Evolutionary conservation across 1,140 invertebrate genomes (phyloP).

Genomic region (Bombus superbus): DNA sequence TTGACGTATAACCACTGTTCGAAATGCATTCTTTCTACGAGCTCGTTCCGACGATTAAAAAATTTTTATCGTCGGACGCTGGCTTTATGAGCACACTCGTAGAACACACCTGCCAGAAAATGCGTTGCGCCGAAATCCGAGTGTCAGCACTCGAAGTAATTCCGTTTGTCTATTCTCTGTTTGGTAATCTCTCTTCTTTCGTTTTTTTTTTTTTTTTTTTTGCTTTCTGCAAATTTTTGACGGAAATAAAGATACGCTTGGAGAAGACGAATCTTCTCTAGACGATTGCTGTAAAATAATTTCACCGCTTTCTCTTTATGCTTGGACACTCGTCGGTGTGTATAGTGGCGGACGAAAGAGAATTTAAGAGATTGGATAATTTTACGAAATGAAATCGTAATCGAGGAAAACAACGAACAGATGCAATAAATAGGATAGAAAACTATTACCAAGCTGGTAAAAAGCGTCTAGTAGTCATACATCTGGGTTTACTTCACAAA

Average conservation of each 20-base stretch:
- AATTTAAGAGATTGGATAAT: no score
- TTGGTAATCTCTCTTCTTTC: not conserved
- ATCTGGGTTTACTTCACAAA: no score
- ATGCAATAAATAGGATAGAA: no score
- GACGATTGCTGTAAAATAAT: not conserved
- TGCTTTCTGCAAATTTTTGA: not conserved
- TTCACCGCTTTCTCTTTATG: not conserved
- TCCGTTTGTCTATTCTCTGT: constrained; percentile 49
- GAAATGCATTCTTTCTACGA: constrained; percentile 11
- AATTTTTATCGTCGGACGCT: constrained; percentile 59
- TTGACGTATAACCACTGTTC: constrained; percentile 40
- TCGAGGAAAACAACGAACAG: no score
- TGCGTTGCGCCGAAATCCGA: constrained; percentile 62
- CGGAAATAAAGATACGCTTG: not conserved
- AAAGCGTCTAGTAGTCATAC: no score
- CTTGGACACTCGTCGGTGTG: no score
- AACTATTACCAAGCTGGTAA: no score
- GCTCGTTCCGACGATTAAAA: constrained; percentile 56
- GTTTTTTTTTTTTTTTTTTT: not conserved
- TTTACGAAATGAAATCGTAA: no score
- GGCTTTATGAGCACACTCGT: constrained; percentile 51
- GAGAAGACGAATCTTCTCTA: not conserved
- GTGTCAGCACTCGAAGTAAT: constrained; percentile 66
- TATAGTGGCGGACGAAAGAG: no score
- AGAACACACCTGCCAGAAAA: constrained; percentile 69